A percentile compares a stretch with the other conserved stretches of the same genome.
These are phyloP conservation scores for Pandemis corylana DNA, from an alignment of 2,888 invertebrate species.

Conservation along the genomic window DNA sequence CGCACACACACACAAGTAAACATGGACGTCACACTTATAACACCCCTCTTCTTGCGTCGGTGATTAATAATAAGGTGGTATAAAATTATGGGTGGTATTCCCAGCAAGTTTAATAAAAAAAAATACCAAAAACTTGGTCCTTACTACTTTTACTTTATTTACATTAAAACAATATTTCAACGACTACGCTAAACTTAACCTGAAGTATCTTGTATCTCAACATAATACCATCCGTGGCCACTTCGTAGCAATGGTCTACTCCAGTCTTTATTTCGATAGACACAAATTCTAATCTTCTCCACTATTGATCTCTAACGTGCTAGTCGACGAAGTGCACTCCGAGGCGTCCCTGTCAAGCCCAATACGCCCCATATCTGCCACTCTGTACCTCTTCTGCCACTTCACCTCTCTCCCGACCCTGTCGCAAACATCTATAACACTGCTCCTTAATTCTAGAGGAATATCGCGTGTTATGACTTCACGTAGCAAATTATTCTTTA, in stretches of 20 bases:
- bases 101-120: too few relatives aligned
- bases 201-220: too few relatives aligned
- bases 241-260: background rate
- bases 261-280: background rate
- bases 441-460: slow-evolving; percentile 30
- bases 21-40: too few relatives aligned
- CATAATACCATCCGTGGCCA: background rate
- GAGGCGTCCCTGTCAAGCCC: slow-evolving; percentile 5
- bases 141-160: slow-evolving; percentile 10
- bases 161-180: background rate
- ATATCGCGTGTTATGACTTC: slow-evolving; percentile 21
- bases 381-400: slow-evolving; percentile 36
- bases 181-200: background rate
- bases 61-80: too few relatives aligned
- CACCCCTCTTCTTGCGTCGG: too few relatives aligned
- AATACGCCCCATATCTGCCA: slow-evolving; percentile 7
- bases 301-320: slow-evolving; percentile 11
- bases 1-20: too few relatives aligned
- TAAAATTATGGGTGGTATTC: too few relatives aligned
- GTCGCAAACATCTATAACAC: slow-evolving; percentile 28
- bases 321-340: slow-evolving; percentile 4
- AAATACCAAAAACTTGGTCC: background rate
- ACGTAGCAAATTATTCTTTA: slow-evolving; percentile 21
- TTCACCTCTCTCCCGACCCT: slow-evolving; percentile 31
- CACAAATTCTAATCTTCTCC: slow-evolving; percentile 7